These are phyloP conservation scores for Hymenochirus boettgeri DNA, from an alignment of 2,113 vertebrate genomes.

Conservation along the genomic window DNA sequence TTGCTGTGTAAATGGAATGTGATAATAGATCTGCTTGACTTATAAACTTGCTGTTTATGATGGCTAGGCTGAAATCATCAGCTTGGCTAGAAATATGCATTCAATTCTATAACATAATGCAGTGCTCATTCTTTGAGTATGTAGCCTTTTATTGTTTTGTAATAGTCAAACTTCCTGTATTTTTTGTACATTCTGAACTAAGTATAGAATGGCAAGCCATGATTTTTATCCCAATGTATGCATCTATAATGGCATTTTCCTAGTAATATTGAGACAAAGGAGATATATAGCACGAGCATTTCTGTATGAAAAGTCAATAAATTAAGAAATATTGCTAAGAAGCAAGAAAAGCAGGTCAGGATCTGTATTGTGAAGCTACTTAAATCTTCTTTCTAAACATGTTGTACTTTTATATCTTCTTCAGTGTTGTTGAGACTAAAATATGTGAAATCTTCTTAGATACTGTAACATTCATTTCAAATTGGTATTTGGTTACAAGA, in stretches of 20 bases:
- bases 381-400: no score
- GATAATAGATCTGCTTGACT: not conserved
- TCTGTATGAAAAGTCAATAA: no score
- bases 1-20: not conserved
- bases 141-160: not conserved
- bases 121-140: not conserved
- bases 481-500: no score
- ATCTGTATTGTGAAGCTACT: no score
- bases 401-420: no score
- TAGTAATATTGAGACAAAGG: no score
- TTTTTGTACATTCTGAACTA: not conserved
- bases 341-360: no score
- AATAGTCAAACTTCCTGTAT: not conserved
- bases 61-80: not conserved
- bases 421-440: no score
- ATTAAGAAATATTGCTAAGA: no score
- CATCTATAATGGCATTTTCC: not conserved
- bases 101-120: not conserved
- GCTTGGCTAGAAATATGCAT: not conserved
- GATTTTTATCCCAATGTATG: not conserved
- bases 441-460: no score
- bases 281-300: no score
- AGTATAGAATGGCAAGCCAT: not conserved
- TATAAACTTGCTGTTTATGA: not conserved
- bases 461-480: no score